These are phyloP conservation scores for Harpagoxenus sublaevis DNA, from an alignment of 2,888 invertebrate species.

Conservation along the genomic window DNA sequence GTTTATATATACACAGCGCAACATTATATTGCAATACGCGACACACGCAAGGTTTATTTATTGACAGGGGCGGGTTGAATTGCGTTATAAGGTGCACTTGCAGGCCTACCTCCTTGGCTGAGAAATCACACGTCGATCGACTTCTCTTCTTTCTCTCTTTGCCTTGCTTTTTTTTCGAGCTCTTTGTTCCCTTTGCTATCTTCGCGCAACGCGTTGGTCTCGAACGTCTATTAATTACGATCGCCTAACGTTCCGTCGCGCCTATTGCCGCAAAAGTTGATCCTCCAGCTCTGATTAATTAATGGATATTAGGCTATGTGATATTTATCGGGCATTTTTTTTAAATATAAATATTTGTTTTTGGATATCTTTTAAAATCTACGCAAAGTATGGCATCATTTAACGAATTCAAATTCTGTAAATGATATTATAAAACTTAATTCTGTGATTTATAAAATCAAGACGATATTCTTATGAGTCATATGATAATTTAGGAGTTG, in stretches of 20 bases:
- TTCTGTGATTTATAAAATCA: neutral
- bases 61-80: slow-evolving; percentile 63
- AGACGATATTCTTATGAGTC: neutral
- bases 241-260: slow-evolving; percentile 59
- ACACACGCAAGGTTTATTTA: slow-evolving; percentile 74
- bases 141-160: slow-evolving; percentile 55
- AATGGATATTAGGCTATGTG: neutral
- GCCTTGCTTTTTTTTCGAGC: slow-evolving; percentile 36
- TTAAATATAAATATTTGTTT: slow-evolving; percentile 3
- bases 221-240: slow-evolving; percentile 13
- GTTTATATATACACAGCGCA: slow-evolving; percentile 78
- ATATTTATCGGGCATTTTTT: neutral
- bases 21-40: slow-evolving; percentile 70
- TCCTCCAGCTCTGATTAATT: neutral
- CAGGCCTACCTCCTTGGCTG: slow-evolving; percentile 69
- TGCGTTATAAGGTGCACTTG: slow-evolving; percentile 69
- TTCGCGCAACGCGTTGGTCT: slow-evolving; percentile 16
- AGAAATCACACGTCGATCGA: slow-evolving; percentile 48
- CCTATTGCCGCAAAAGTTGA: slow-evolving; percentile 6
- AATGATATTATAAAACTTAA: neutral
- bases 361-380: neutral
- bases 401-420: slow-evolving; percentile 1
- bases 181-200: slow-evolving; percentile 22
- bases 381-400: neutral
- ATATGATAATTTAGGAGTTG: neutral